These are phyloP conservation scores for Bombus polaris DNA, from an alignment of 1,140 invertebrate genomes.

Conservation along the genomic window DNA sequence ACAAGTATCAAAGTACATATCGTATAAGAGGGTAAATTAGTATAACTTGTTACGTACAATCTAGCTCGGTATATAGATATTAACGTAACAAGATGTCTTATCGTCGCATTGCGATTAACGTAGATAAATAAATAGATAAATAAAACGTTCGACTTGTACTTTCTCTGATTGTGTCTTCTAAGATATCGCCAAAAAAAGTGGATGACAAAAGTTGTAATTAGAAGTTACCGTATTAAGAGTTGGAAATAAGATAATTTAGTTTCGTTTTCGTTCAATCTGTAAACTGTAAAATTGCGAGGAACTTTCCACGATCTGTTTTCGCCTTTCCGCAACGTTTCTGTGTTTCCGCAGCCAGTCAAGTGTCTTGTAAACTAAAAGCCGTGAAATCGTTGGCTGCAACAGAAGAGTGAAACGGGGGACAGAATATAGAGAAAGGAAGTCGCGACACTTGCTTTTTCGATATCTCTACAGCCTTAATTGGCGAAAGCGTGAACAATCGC, in stretches of 20 bases:
- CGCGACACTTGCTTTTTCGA: constrained; percentile 31
- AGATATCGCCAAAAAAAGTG: background rate
- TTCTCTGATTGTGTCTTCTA: too few relatives aligned
- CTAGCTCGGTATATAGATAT: too few relatives aligned
- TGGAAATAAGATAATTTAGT: background rate
- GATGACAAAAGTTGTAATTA: background rate
- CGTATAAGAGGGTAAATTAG: background rate
- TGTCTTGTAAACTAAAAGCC: constrained; percentile 12
- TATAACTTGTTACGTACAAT: too few relatives aligned
- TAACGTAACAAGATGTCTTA: too few relatives aligned
- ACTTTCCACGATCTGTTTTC: background rate
- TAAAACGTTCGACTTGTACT: too few relatives aligned
- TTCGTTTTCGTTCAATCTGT: background rate
- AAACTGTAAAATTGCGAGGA: background rate
- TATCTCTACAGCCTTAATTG: constrained; percentile 39
- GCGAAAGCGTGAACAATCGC: constrained; percentile 38
- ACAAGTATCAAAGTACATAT: background rate
- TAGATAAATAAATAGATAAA: too few relatives aligned
- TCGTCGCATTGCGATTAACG: too few relatives aligned
- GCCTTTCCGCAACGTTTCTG: background rate
- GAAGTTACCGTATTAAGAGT: background rate
- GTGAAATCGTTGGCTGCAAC: background rate
- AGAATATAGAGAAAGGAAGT: background rate
- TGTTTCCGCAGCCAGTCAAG: background rate
- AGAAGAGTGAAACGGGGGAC: background rate